These are phyloP conservation scores for Todus mexicanus DNA, from an alignment of 2,797 vertebrate genomes.

Conservation along the genomic window DNA sequence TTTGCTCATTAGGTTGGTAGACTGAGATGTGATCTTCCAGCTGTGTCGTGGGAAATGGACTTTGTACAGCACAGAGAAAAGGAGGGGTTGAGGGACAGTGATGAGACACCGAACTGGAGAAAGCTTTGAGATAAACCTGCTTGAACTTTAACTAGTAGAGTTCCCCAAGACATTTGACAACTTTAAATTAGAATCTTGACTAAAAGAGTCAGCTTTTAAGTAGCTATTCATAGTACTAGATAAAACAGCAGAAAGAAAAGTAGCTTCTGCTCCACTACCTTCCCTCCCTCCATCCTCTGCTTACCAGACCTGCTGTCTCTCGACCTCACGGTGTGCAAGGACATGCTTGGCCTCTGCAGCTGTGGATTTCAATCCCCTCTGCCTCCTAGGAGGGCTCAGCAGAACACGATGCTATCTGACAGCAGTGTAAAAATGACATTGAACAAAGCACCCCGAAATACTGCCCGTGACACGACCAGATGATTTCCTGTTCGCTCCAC, in stretches of 20 bases:
- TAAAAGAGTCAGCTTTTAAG: not conserved
- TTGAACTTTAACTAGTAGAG: not conserved
- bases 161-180: not conserved
- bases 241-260: not conserved
- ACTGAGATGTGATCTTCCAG: not conserved
- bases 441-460: not conserved
- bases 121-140: not conserved
- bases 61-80: not conserved
- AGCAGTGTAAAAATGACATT: not conserved
- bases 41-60: not conserved
- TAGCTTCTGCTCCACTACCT: not conserved
- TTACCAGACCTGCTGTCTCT: not conserved
- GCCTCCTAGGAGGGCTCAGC: not conserved
- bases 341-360: not conserved
- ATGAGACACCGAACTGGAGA: not conserved
- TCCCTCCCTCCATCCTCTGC: not conserved
- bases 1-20: not conserved
- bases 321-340: not conserved
- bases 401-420: not conserved
- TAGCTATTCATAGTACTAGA: not conserved
- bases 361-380: not conserved
- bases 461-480: not conserved
- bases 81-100: not conserved
- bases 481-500: not conserved
- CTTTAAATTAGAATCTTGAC: not conserved